These are phyloP conservation scores for Heterocephalus glaber DNA, from an alignment of 2,113 vertebrate genomes.

Conservation along the genomic window DNA sequence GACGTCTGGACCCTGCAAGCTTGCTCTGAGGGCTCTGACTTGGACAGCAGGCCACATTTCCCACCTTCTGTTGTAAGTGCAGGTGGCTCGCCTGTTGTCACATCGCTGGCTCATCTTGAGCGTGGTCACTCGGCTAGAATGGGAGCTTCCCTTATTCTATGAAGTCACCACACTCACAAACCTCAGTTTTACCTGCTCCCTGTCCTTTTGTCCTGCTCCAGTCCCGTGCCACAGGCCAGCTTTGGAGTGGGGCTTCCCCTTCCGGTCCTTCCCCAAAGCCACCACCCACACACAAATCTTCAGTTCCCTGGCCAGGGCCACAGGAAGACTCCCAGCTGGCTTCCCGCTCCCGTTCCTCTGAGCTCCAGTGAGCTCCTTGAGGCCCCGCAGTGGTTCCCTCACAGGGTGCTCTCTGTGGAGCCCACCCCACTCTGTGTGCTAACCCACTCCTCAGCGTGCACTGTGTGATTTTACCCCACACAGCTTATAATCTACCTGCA, in stretches of 20 bases:
- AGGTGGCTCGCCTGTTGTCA: rapidly evolving
- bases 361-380: background rate
- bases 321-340: background rate
- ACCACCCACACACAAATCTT: background rate
- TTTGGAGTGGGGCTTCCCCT: background rate
- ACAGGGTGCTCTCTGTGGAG: background rate
- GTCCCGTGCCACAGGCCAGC: background rate
- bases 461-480: background rate
- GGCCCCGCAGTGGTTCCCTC: background rate
- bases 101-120: background rate
- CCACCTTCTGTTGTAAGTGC: background rate
- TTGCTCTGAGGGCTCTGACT: background rate
- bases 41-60: background rate
- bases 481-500: background rate
- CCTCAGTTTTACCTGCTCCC: background rate
- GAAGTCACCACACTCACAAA: background rate
- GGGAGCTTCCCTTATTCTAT: background rate
- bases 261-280: background rate
- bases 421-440: background rate
- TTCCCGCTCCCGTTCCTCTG: background rate
- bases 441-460: background rate
- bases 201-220: background rate
- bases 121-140: background rate
- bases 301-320: background rate
- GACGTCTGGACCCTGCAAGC: too few relatives aligned